Evolutionary conservation across 2,888 invertebrate species (phyloP), one percentile per base, ranked within the genome.

Genomic region (Calameuta filiformis): DNA sequence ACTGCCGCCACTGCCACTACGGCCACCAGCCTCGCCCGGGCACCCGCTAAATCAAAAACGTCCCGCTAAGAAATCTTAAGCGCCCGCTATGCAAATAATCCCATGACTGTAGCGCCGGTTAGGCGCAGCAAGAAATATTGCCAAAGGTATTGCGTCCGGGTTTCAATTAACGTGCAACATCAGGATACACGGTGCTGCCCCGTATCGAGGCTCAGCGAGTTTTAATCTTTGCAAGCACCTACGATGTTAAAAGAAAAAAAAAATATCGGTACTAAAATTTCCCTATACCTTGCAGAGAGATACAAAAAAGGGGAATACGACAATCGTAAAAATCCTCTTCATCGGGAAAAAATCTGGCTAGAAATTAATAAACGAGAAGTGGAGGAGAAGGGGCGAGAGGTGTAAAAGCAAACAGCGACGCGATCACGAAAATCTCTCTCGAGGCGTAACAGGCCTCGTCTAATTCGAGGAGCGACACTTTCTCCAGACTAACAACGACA

Each of bases 41-140:
- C 30, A 76, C 73, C 73, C 80, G 85, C 85, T 90, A 90, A 90
- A 90, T 90, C 90, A 91, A 90, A 90, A 90, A 85, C 85, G 82
- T 84, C 85, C 81, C 79, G 84, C 85, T 86, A 88, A 89, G 88
- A 88, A 88, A 87, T 89, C 85, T 85, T 81, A 81, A 84, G 85
- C 84, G 84, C 83, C 88, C 84, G 85, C 86, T 87, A 89, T 88
- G 89, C 90, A 89, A 87, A 88, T 89, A 85, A 31, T 71, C 71
- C 33, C 33, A 71, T 31, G 71, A 71, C 71, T 71, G 71, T 71
- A 71, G 34, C 31, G 71, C 31, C 71, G 71, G 31, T n/a, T 71
- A 71, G 71, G 71, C 71, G 71, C 71, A 34, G 4, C 71, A 33
- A 31, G 71, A 71, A 71, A 71, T 71, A 71, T 71, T 71, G 34